Evolutionary conservation across 92 coral and sea anemone species (phyloP).

Genomic region (Galaxea fascicularis): DNA sequence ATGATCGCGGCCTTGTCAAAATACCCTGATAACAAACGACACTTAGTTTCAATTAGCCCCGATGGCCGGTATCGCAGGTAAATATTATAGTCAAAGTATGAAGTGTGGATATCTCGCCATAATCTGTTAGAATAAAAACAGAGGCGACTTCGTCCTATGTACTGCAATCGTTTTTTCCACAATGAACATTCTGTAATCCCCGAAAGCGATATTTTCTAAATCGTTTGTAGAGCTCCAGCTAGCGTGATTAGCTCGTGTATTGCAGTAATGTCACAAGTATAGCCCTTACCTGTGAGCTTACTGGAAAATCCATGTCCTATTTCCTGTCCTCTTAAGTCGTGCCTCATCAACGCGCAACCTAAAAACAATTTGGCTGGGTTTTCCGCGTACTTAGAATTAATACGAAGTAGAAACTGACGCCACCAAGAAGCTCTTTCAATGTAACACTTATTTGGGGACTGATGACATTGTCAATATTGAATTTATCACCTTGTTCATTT

Average conservation of each 20-base stretch:
- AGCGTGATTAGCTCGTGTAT: neutral
- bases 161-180: neutral
- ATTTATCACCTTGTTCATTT: conserved; percentile 82
- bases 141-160: neutral
- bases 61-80: conserved; percentile 5
- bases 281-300: conserved; percentile 17
- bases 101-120: neutral
- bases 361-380: neutral
- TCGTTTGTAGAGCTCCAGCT: neutral
- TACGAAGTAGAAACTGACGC: conserved; percentile 62
- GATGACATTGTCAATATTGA: conserved; percentile 79
- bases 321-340: neutral
- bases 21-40: conserved; percentile 10
- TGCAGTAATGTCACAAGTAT: neutral
- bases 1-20: conserved; percentile 41
- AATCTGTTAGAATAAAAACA: neutral
- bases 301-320: conserved; percentile 34
- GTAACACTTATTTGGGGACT: conserved; percentile 70
- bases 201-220: neutral
- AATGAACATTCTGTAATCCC: neutral
- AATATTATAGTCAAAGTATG: neutral
- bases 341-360: neutral
- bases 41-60: conserved; percentile 25
- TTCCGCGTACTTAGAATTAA: neutral
- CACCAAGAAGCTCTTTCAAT: conserved; percentile 43